phyloP scores from a whole-genome alignment of 2,113 vertebrate species.

The Rynchops niger region DNA sequence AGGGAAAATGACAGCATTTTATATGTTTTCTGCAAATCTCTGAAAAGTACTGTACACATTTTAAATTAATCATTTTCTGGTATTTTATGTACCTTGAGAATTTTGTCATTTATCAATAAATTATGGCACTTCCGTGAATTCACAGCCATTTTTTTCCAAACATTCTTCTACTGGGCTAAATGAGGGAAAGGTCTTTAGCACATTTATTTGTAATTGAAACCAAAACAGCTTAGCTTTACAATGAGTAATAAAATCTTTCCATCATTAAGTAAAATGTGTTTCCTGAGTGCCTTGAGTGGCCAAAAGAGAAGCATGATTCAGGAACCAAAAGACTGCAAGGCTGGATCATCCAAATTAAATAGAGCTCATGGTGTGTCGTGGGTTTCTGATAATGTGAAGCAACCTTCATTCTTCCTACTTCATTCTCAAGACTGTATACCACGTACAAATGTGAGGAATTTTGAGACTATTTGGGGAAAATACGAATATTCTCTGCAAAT shows the following conservation, averaged over 20 bases:
- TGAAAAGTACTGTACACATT: neutral
- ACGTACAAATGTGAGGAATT: neutral
- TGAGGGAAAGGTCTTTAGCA: neutral
- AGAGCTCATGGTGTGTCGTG: neutral
- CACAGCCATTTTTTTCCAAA: neutral
- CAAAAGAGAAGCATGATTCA: neutral
- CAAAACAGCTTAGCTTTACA: neutral
- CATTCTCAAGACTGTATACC: neutral
- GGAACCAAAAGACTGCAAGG: neutral
- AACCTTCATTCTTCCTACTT: neutral
- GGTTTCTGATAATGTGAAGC: neutral
- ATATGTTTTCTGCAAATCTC: neutral
- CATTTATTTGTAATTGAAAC: neutral
- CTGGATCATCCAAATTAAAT: neutral
- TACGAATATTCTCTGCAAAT: neutral
- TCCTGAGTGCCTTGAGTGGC: neutral
- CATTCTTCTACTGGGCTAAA: neutral
- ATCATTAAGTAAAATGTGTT: neutral
- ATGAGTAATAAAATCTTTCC: neutral
- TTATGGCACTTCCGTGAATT: neutral
- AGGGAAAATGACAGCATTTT: neutral
- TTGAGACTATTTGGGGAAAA: neutral
- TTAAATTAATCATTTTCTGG: neutral
- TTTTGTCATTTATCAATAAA: neutral
- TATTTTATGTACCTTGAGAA: neutral